phyloP scores from a whole-genome alignment of 2,113 vertebrate genomes.

The Hydrolagus affinis region DNA sequence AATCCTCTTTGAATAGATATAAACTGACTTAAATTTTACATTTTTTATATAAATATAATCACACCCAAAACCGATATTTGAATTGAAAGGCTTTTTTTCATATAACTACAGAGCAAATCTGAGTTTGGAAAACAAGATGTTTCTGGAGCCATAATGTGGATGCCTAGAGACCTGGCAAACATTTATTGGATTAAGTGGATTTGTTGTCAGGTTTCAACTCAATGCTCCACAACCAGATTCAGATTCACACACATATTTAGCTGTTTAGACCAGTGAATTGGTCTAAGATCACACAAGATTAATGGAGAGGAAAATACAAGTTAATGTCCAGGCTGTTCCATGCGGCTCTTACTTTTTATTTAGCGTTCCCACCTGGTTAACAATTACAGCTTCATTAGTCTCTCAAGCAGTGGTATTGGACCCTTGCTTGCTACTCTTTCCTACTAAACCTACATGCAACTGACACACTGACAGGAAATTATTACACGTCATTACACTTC shows the following conservation, averaged over 20 bases:
- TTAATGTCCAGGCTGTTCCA: constrained; percentile 46
- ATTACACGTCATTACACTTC: constrained; percentile 73
- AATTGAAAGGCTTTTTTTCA: no score
- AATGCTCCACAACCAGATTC: constrained; percentile 36
- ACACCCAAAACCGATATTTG: no score
- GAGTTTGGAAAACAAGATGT: no score
- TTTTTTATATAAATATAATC: no score
- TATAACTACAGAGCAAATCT: no score
- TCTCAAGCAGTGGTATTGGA: constrained; percentile 42
- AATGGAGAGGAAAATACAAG: constrained; percentile 50
- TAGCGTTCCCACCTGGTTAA: constrained; percentile 46
- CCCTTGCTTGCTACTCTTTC: constrained; percentile 38
- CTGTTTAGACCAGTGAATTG: constrained; percentile 44
- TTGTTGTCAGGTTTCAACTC: constrained; percentile 36
- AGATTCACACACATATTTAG: constrained; percentile 46
- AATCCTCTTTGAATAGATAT: no score
- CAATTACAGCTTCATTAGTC: constrained; percentile 45
- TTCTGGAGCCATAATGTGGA: constrained; percentile 38
- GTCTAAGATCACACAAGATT: constrained; percentile 49
- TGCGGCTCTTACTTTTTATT: constrained; percentile 45
- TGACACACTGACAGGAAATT: constrained; percentile 69
- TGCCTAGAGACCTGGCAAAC: constrained; percentile 36
- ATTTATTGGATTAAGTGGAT: constrained; percentile 41
- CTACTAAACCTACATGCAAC: constrained; percentile 49
- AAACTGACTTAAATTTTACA: no score